Evolutionary conservation across 1,140 invertebrate species (phyloP).

Genomic region (Rhagoletis pomonella): DNA sequence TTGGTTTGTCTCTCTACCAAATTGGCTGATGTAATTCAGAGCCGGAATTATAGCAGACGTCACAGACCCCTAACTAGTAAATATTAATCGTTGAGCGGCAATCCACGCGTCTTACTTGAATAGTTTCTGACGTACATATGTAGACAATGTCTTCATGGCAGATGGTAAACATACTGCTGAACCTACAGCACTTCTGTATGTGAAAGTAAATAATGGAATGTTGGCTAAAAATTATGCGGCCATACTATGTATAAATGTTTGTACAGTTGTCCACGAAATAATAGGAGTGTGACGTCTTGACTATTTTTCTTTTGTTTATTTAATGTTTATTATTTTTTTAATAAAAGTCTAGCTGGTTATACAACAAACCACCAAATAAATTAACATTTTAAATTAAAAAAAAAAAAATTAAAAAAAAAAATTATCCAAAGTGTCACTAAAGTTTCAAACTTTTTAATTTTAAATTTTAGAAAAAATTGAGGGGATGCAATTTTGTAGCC

Average conservation of each 20-base stretch:
- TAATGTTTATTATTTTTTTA: too few relatives aligned
- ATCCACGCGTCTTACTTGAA: constrained; percentile 4
- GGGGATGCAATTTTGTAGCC: too few relatives aligned
- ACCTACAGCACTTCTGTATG: not conserved
- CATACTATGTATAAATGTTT: not conserved
- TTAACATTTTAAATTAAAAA: too few relatives aligned
- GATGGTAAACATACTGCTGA: not conserved
- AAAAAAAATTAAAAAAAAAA: too few relatives aligned
- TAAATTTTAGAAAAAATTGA: too few relatives aligned
- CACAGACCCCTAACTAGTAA: not conserved
- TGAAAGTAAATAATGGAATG: not conserved
- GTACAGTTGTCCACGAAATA: not conserved
- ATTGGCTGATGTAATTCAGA: constrained; percentile 31
- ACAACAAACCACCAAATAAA: not conserved
- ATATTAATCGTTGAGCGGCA: not conserved
- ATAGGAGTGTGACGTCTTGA: too few relatives aligned
- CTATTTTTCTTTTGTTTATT: too few relatives aligned
- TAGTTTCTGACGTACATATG: not conserved
- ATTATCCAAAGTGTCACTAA: too few relatives aligned
- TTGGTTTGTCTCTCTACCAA: not conserved
- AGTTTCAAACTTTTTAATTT: too few relatives aligned
- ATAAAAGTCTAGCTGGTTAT: too few relatives aligned
- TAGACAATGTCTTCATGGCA: too few relatives aligned
- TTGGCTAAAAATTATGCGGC: not conserved
- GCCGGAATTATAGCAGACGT: constrained; percentile 23